Evolutionary conservation across 2,888 invertebrate genomes (phyloP).

Genomic region (Epistrophe grossulariae): DNA sequence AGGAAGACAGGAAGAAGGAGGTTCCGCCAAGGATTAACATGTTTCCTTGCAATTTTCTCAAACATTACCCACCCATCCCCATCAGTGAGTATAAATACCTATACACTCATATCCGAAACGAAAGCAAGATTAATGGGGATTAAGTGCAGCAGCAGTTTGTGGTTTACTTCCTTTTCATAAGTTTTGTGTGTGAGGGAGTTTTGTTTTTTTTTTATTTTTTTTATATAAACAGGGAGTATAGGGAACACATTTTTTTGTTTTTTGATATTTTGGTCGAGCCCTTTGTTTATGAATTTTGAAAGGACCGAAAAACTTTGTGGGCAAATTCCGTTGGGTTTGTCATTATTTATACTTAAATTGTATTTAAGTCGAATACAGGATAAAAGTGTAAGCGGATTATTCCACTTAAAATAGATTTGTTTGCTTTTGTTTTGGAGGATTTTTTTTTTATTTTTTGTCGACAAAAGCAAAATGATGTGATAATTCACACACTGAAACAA

Average conservation of each 20-base stretch:
- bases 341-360: conserved; percentile 75
- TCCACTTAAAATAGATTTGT: conserved; percentile 76
- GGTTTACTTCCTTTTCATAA: conserved; percentile 64
- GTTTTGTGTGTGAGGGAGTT: conserved; percentile 37
- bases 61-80: conserved; percentile 31
- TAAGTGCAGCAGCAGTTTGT: conserved; percentile 72
- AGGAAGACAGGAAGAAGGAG: conserved; percentile 16
- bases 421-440: conserved; percentile 66
- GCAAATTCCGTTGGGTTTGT: conserved; percentile 51
- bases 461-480: conserved; percentile 60
- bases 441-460: neutral
- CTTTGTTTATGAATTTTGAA: conserved; percentile 73
- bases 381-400: conserved; percentile 73
- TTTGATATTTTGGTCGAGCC: conserved; percentile 16
- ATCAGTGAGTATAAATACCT: neutral
- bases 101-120: conserved; percentile 38
- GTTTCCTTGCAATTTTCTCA: conserved; percentile 73
- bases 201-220: neutral
- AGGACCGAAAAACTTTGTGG: conserved; percentile 36
- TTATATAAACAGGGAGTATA: neutral
- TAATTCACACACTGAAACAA: conserved; percentile 67
- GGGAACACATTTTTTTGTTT: neutral
- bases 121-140: conserved; percentile 76
- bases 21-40: conserved; percentile 69
- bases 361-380: conserved; percentile 73